Evolutionary conservation across 2,797 vertebrate genomes (phyloP).

Genomic region (Myripristis jacobus): DNA sequence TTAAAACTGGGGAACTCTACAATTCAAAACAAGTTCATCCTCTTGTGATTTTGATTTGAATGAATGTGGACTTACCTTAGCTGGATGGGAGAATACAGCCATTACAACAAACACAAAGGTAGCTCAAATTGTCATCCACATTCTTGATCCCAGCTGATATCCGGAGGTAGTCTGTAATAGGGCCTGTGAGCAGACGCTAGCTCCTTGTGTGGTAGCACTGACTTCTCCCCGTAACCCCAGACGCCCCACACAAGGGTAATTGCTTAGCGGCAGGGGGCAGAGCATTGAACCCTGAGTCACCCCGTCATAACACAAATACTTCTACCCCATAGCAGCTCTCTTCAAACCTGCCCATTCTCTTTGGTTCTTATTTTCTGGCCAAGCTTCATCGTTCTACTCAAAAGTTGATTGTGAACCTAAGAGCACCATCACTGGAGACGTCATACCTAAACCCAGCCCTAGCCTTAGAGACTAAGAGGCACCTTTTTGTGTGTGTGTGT

Average conservation of each 20-base stretch:
- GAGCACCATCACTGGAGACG: neutral
- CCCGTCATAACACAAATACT: conserved; percentile 68
- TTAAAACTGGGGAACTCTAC: neutral
- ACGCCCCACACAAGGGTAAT: conserved; percentile 62
- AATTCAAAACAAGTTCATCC: neutral
- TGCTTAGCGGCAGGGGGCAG: conserved; percentile 64
- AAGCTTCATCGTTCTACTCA: conserved; percentile 4
- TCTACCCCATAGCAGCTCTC: conserved; percentile 47
- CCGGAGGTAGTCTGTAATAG: conserved; percentile 13
- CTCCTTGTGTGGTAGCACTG: conserved; percentile 64
- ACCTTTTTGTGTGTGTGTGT: neutral
- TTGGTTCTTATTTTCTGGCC: conserved; percentile 11
- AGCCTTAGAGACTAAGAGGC: neutral
- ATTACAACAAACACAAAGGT: neutral
- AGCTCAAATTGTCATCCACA: conserved; percentile 12
- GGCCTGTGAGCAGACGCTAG: conserved; percentile 25
- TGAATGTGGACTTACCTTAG: neutral
- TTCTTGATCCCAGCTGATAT: conserved; percentile 46
- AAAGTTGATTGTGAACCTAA: neutral
- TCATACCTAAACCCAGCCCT: neutral
- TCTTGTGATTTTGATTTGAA: conserved; percentile 26
- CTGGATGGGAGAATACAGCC: conserved; percentile 1
- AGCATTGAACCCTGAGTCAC: conserved; percentile 77
- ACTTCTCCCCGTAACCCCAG: conserved; percentile 60
- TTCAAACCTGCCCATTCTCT: conserved; percentile 10